Evolutionary conservation across 2,888 invertebrate species (phyloP).

Genomic region (Xiphydria camelus): DNA sequence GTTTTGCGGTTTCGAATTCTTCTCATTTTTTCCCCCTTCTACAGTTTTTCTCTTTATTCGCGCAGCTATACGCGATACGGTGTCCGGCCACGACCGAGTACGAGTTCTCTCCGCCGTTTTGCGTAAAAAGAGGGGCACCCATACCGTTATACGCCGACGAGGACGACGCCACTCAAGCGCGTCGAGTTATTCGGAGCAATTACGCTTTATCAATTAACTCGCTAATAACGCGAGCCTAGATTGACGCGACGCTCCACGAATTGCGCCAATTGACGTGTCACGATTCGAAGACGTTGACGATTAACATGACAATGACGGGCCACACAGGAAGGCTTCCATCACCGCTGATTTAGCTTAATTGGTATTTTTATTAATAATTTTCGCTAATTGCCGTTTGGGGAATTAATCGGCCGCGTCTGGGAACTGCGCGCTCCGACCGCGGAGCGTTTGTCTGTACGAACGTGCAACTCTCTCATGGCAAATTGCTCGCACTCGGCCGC

Average conservation of each 20-base stretch:
- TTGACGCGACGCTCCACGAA: slow-evolving; percentile 23
- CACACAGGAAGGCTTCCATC: slow-evolving; percentile 56
- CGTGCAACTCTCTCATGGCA: background rate
- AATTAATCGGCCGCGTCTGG: slow-evolving; percentile 49
- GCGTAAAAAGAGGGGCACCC: too few relatives aligned
- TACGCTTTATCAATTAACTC: slow-evolving; percentile 1
- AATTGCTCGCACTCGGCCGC: background rate
- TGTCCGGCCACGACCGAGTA: too few relatives aligned
- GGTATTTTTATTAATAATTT: slow-evolving; percentile 51
- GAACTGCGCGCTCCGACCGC: slow-evolving; percentile 25
- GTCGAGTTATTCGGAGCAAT: background rate
- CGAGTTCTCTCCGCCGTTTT: too few relatives aligned
- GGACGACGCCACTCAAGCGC: too few relatives aligned
- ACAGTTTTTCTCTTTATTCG: too few relatives aligned
- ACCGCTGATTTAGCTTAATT: slow-evolving; percentile 51
- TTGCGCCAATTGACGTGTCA: slow-evolving; percentile 43
- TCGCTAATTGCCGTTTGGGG: slow-evolving; percentile 51
- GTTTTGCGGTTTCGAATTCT: too few relatives aligned
- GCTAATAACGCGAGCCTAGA: background rate
- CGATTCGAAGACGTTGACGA: slow-evolving; percentile 38
- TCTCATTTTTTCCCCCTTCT: too few relatives aligned
- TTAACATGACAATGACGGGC: slow-evolving; percentile 40
- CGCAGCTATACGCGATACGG: too few relatives aligned
- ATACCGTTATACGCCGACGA: too few relatives aligned
- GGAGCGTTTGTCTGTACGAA: background rate